Evolutionary conservation across 2,888 invertebrate species (phyloP), one percentile per base, ranked within the genome.

Genomic region (Phlogophora meticulosa): DNA sequence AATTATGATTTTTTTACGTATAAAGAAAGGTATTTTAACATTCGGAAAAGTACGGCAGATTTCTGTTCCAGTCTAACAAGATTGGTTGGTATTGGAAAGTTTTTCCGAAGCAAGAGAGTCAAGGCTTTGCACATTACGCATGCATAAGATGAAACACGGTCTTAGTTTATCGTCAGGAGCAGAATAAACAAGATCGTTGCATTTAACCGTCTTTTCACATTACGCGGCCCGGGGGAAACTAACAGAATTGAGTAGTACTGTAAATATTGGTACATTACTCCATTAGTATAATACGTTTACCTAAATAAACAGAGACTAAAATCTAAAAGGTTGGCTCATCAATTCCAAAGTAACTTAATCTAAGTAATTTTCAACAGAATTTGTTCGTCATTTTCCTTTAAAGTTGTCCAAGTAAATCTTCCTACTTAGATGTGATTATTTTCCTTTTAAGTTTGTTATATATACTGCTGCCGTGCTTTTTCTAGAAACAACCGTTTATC

Each of bases 131-230:
- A 34, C 11, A 69, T 69, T 40, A 57, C 10, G 51, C 45, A 76
- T 76, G 51, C 69, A 69, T 52, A 32, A 57, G 17, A 59, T 45
- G 71, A 43, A 48, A 28, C 20, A n/a, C 43, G 9, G 42, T 59
- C 38, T 38, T 45, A 70, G 52, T 49, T 57, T 51, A 15, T 32
- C 13, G 51, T 53, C 4, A 28, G 42, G 76, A 24, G 36, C 22
- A 10, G 59, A 34, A 38, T 28, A 43, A 58, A 76, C 51, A 57
- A 69, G 34, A 17, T 22, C 49, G 49, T 43, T 55, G 48, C 10
- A 36, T 28, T 38, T 36, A 72, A 51, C 7, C n/a, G 42, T 45
- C 28, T 36, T 10, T 46, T 20, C 22, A 13, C 10, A 34, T 66
- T 45, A 45, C 28, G 13, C 0, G 15, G 10, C 11, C 55, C 17